Conservation (phyloP, 1,140 invertebrate species). For the Plectus sambesii region DNA sequence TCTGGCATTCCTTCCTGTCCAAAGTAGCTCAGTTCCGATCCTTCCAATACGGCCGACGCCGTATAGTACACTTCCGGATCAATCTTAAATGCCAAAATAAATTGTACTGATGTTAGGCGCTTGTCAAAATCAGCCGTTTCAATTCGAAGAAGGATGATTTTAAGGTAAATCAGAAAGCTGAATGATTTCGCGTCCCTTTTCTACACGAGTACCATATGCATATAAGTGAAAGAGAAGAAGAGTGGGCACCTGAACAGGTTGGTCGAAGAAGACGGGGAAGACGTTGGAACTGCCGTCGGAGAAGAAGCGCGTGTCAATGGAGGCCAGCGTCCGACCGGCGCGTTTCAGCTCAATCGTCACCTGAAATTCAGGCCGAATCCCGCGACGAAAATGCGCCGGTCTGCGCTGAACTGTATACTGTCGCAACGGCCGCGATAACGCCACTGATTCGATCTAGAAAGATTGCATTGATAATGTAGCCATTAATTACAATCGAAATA, state of each 20-base stretch:
- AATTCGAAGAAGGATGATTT: no score
- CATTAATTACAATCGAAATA: no score
- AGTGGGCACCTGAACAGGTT: no score
- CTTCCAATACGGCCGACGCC: constrained; percentile 73
- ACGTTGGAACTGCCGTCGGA: constrained; percentile 83
- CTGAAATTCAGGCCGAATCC: constrained; percentile 80
- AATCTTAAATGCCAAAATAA: no score
- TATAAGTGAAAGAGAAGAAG: no score
- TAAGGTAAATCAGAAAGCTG: constrained; percentile 66
- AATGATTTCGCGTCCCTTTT: no score
- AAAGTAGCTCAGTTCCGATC: constrained; percentile 79
- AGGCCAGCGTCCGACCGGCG: constrained; percentile 67
- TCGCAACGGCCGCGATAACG: constrained; percentile 74
- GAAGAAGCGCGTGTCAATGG: constrained; percentile 80
- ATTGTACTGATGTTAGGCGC: no score
- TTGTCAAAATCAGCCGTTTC: no score
- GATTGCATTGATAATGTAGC: no score
- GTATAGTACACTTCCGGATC: constrained; percentile 81
- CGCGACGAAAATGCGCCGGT: constrained; percentile 77
- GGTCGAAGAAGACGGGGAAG: no score
- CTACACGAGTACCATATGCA: no score
- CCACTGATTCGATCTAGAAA: no score
- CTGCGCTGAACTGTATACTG: constrained; percentile 81
- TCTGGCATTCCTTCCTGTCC: constrained; percentile 87
- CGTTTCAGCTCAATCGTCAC: constrained; percentile 79